phyloP scores from a whole-genome alignment of 2,113 vertebrate species.

The Phoenicopterus ruber region DNA sequence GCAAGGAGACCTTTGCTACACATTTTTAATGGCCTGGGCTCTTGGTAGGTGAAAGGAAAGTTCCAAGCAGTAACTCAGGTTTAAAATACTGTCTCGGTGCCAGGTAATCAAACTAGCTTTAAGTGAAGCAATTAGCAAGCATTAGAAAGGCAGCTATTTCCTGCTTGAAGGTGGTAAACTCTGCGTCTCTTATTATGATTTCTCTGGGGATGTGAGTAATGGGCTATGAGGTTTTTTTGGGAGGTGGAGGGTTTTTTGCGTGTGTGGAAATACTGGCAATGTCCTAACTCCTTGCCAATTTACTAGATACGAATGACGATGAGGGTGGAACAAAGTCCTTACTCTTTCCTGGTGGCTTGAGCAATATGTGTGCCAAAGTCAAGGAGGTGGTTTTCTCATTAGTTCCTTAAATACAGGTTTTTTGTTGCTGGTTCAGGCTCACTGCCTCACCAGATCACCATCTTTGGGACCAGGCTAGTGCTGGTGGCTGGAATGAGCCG shows the following conservation, averaged over 20 bases:
- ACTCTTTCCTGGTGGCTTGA: conserved; percentile 10
- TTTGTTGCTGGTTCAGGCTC: neutral
- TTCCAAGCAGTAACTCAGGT: conserved; percentile 45
- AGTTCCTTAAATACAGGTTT: neutral
- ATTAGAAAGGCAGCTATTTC: conserved; percentile 62
- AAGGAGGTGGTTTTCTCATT: conserved; percentile 17
- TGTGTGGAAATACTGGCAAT: neutral
- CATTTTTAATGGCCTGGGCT: conserved; percentile 44
- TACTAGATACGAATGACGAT: neutral
- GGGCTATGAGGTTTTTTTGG: neutral
- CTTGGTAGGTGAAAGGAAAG: conserved; percentile 59
- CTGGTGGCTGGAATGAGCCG: neutral
- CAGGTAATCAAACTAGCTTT: conserved; percentile 59
- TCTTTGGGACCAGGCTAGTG: neutral
- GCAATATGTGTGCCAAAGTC: neutral
- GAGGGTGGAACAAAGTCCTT: neutral
- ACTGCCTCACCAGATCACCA: neutral
- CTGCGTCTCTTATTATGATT: conserved; percentile 33
- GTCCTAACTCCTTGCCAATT: neutral
- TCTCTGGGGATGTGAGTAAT: conserved; percentile 49
- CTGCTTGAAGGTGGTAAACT: conserved; percentile 50
- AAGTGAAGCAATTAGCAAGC: conserved; percentile 63
- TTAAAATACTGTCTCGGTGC: conserved; percentile 30
- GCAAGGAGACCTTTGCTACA: conserved; percentile 8
- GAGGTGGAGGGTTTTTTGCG: neutral